Evolutionary conservation across 2,797 vertebrate genomes (phyloP).

Genomic region (Pogoniulus pusillus): DNA sequence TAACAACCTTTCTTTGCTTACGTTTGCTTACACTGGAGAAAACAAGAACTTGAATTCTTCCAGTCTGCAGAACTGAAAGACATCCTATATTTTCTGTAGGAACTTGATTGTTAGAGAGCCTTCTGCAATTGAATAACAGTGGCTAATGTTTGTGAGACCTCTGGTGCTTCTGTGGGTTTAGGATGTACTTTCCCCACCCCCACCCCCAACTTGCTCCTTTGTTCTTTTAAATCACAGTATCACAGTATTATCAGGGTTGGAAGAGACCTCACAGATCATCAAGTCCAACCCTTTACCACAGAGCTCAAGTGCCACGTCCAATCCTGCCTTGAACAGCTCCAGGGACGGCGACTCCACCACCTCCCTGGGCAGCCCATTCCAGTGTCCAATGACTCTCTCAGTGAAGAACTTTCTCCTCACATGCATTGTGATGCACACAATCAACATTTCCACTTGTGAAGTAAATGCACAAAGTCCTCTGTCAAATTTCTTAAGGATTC

Average conservation of each 20-base stretch:
- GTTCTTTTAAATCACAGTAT: not conserved
- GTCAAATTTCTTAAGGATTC: not conserved
- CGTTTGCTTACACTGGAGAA: not conserved
- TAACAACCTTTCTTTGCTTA: not conserved
- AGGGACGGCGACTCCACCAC: too few species aligned
- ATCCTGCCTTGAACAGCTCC: too few species aligned
- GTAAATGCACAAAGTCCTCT: not conserved
- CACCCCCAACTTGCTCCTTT: not conserved
- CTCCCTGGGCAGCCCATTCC: too few species aligned
- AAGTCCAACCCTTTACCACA: too few species aligned
- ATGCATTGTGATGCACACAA: too few species aligned
- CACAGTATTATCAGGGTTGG: too few species aligned
- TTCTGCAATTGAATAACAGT: not conserved
- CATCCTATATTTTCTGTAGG: not conserved
- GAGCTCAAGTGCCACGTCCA: too few species aligned
- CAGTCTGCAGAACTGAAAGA: not conserved
- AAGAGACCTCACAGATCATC: too few species aligned
- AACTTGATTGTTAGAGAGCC: not conserved
- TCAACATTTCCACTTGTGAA: not conserved
- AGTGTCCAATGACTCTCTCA: too few species aligned
- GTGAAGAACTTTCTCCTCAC: too few species aligned
- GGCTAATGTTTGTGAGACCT: not conserved
- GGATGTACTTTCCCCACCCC: not conserved
- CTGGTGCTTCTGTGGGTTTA: not conserved
- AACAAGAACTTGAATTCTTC: not conserved